Conservation (phyloP, 2,113 vertebrate genomes). For the Aleadryas rufinucha region DNA sequence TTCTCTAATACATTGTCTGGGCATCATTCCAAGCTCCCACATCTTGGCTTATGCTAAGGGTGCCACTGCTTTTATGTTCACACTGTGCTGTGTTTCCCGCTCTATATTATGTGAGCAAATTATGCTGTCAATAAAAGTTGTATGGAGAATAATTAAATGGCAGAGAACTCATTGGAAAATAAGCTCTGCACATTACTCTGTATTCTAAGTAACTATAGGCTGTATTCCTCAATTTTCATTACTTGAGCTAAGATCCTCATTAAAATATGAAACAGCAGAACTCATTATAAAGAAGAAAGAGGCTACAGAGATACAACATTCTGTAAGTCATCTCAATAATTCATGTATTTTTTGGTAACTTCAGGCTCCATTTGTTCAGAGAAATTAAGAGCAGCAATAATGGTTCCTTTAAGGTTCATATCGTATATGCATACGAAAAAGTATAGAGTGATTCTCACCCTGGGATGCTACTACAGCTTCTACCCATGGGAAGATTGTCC, state of each 20-base stretch:
- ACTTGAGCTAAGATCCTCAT: constrained; percentile 6
- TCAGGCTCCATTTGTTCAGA: background rate
- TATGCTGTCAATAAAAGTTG: background rate
- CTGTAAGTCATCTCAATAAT: background rate
- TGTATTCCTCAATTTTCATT: background rate
- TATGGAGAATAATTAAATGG: background rate
- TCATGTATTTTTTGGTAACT: background rate
- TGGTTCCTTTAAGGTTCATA: background rate
- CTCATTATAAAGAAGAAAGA: background rate
- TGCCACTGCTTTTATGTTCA: constrained; percentile 28
- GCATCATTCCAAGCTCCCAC: constrained; percentile 17
- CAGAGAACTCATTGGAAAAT: background rate
- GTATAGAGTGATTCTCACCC: background rate
- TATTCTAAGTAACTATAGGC: background rate
- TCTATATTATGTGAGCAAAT: background rate
- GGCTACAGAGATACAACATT: background rate
- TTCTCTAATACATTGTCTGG: background rate
- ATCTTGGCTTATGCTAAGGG: constrained; percentile 4
- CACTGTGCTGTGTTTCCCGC: constrained; percentile 14
- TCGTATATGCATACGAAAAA: background rate
- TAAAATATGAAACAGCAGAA: constrained; percentile 5
- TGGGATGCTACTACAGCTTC: background rate
- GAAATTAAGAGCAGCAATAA: background rate
- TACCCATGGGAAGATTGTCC: background rate
- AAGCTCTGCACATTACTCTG: background rate